Evolutionary conservation across 2,797 vertebrate species (phyloP).

Genomic region (Cirrhinus mrigala): DNA sequence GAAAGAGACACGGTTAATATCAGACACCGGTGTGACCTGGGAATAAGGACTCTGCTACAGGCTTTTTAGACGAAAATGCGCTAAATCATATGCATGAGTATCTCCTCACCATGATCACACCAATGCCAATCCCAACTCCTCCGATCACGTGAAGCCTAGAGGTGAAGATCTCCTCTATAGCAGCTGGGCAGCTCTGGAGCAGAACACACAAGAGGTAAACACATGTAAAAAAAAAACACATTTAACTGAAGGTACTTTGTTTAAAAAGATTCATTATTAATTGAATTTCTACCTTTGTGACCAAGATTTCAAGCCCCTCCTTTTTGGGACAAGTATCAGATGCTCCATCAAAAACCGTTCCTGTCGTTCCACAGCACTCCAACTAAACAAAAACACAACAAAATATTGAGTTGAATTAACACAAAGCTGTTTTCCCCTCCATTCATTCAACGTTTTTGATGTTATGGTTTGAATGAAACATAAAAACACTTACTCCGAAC

Average conservation of each 20-base stretch:
- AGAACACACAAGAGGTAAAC: not conserved
- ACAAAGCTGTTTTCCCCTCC: no score
- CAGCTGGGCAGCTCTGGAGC: conserved; percentile 81
- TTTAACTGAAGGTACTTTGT: not conserved
- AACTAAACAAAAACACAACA: conserved; percentile 72
- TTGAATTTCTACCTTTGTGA: conserved; percentile 70
- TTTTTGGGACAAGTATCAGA: conserved; percentile 84
- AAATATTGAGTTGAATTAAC: not conserved
- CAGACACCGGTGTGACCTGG: not conserved
- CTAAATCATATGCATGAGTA: not conserved
- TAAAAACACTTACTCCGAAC: conserved; percentile 73
- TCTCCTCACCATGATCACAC: conserved; percentile 88
- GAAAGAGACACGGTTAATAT: not conserved
- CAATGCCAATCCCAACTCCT: conserved; percentile 92
- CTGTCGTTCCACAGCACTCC: conserved; percentile 86
- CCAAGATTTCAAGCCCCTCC: conserved; percentile 60
- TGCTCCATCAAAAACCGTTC: conserved; percentile 65
- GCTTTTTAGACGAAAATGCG: not conserved
- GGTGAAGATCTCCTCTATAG: conserved; percentile 86
- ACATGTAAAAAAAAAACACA: not conserved
- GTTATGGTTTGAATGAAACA: not conserved
- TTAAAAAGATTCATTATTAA: not conserved
- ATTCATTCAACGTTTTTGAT: not conserved
- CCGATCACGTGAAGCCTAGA: conserved; percentile 89
- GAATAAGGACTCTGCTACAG: not conserved